Percentiles rank a stretch among this genome's conserved stretches.
Evolutionary conservation across 2,113 vertebrate species (phyloP).

Genomic region (Galemys pyrenaicus): DNA sequence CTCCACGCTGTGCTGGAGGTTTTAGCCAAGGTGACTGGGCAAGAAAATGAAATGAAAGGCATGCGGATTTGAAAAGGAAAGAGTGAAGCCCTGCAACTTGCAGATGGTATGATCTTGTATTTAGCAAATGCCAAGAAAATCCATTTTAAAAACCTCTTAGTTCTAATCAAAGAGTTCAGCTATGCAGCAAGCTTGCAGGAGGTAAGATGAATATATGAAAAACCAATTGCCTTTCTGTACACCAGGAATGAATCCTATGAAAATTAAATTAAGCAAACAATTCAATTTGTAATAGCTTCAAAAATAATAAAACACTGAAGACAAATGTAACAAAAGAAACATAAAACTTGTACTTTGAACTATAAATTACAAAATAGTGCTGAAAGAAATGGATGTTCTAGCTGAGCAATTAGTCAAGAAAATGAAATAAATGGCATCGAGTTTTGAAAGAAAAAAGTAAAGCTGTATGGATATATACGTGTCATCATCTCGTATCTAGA

Average conservation of each 20-base stretch:
- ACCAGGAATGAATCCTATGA: background rate
- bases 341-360: background rate
- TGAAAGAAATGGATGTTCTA: background rate
- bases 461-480: background rate
- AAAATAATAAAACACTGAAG: background rate
- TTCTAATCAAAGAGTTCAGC: background rate
- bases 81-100: background rate
- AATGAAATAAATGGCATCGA: background rate
- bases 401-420: background rate
- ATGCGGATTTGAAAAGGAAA: background rate
- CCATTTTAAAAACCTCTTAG: background rate
- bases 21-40: background rate
- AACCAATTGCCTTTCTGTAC: background rate
- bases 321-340: background rate
- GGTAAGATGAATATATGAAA: background rate
- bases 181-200: background rate
- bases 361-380: background rate
- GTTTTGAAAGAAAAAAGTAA: background rate
- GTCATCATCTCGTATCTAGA: too few relatives aligned
- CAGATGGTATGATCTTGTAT: background rate
- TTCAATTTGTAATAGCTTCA: background rate
- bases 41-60: background rate
- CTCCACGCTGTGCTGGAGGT: background rate
- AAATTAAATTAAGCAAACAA: constrained; percentile 44
- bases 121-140: background rate